Percentiles rank a stretch among this genome's conserved stretches.
Conservation (phyloP, 2,888 invertebrate genomes). For the Leptopilina syphax region DNA sequence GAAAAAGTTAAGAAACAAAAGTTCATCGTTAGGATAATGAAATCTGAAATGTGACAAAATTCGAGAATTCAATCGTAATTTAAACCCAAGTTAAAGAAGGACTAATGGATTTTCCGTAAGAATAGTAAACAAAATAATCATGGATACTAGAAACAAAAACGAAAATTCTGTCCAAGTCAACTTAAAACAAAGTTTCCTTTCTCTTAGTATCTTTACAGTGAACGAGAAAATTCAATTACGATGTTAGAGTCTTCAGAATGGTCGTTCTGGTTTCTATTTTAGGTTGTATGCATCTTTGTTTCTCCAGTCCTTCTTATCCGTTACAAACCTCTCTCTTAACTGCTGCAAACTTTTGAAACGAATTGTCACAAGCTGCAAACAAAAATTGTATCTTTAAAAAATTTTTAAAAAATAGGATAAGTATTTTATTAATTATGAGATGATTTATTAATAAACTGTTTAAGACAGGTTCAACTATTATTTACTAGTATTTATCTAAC, state of each 20-base stretch:
- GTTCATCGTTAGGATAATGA: neutral
- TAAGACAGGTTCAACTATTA: too few relatives aligned
- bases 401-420: too few relatives aligned
- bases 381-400: neutral
- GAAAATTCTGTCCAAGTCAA: constrained; percentile 27
- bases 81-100: neutral
- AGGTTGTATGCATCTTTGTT: neutral
- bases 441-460: too few relatives aligned
- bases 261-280: constrained; percentile 38
- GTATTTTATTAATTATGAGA: too few relatives aligned
- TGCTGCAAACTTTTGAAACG: neutral
- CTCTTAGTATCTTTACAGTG: constrained; percentile 22
- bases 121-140: constrained; percentile 27
- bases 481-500: too few relatives aligned
- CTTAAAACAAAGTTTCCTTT: constrained; percentile 27
- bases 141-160: constrained; percentile 10
- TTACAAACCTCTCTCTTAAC: neutral
- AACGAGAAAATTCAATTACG: constrained; percentile 40
- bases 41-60: constrained; percentile 6
- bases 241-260: constrained; percentile 32
- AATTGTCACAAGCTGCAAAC: neutral
- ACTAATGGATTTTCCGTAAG: constrained; percentile 27
- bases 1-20: neutral
- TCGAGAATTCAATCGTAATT: neutral
- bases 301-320: neutral